Percentiles rank a stretch among this genome's conserved stretches.
Evolutionary conservation across 2,113 vertebrate species (phyloP).

Genomic region (Camelus dromedarius): DNA sequence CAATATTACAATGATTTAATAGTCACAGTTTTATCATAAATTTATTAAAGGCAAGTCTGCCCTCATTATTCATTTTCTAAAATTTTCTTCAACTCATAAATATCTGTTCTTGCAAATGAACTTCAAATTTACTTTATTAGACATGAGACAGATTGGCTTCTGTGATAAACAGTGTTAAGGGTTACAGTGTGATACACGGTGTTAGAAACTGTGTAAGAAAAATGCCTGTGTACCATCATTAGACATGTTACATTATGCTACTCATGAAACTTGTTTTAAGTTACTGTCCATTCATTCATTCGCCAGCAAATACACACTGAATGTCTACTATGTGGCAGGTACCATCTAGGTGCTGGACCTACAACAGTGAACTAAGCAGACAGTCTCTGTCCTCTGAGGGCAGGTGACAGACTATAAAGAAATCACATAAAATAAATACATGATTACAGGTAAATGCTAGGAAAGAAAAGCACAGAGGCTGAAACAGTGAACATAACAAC

Average conservation of each 20-base stretch:
- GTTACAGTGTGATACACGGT: too few relatives aligned
- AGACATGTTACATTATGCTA: neutral
- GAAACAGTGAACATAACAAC: neutral
- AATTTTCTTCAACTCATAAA: neutral
- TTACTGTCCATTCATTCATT: neutral
- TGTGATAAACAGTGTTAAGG: neutral
- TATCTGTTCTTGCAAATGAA: slow-evolving; percentile 29
- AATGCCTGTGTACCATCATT: neutral
- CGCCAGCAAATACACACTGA: neutral
- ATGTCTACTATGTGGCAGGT: neutral
- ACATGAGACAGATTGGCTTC: neutral
- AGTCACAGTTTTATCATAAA: neutral
- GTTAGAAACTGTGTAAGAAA: neutral
- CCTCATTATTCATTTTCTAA: slow-evolving; percentile 2
- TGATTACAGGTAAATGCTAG: neutral
- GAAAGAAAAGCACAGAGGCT: neutral
- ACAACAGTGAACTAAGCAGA: neutral
- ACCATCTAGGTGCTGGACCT: neutral
- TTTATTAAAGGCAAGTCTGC: neutral
- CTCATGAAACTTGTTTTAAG: neutral
- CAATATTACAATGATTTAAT: neutral
- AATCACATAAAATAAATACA: neutral
- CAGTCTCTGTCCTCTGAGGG: neutral
- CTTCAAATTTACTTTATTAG: neutral
- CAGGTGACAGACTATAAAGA: neutral